Evolutionary conservation across 1,140 invertebrate species (phyloP).

Genomic region (Microplitis demolitor): DNA sequence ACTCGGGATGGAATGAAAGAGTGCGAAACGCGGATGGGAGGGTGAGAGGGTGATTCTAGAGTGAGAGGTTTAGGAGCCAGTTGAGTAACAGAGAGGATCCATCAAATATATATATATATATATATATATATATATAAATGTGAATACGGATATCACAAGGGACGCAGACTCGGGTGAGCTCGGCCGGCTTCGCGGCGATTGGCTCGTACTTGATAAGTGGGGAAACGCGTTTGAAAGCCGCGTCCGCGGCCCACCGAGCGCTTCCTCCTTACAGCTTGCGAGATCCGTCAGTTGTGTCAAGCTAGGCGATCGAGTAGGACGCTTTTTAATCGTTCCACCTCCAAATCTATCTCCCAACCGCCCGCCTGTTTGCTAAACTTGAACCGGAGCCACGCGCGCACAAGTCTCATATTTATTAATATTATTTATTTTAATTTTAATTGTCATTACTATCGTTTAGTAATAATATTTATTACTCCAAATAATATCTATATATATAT

Average conservation of each 20-base stretch:
- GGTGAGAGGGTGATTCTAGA: neutral
- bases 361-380: constrained; percentile 34
- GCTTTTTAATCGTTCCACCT: constrained; percentile 59
- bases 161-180: constrained; percentile 34
- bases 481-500: neutral
- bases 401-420: constrained; percentile 10
- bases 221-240: constrained; percentile 51
- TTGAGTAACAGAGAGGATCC: neutral
- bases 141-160: constrained; percentile 2
- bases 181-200: constrained; percentile 38
- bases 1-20: no score
- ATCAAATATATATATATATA: no score
- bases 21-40: no score
- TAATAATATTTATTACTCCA: no score
- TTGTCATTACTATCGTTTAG: neutral
- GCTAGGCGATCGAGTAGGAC: constrained; percentile 62
- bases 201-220: constrained; percentile 35
- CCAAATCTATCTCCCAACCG: constrained; percentile 45
- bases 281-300: constrained; percentile 60
- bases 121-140: neutral
- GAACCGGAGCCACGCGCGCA: constrained; percentile 26
- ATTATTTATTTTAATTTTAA: neutral
- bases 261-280: constrained; percentile 40
- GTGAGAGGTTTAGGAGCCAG: no score
- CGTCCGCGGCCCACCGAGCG: constrained; percentile 40